Conservation (phyloP, 2,888 invertebrate genomes). For the Lingula anatina region DNA sequence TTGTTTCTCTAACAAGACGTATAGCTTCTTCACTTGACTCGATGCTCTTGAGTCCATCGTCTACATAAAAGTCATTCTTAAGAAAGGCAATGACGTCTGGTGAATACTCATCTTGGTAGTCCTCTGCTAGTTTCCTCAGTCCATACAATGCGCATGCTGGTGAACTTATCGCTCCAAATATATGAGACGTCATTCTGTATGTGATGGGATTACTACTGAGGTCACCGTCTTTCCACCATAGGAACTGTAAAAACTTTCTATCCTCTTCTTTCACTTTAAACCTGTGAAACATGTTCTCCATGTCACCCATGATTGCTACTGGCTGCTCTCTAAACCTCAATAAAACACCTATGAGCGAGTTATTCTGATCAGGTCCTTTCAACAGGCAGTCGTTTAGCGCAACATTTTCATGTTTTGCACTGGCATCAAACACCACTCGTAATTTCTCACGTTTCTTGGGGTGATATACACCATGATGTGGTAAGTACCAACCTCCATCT, state of each 20-base stretch:
- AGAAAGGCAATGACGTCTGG: neutral
- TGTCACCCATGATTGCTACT: conserved; percentile 5
- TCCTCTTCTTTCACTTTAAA: neutral
- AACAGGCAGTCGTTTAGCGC: conserved; percentile 2
- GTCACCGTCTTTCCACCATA: conserved; percentile 1
- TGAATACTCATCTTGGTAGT: neutral
- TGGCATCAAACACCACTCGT: conserved; percentile 4
- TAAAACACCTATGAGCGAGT: conserved; percentile 1
- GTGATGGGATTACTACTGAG: neutral
- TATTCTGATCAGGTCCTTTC: conserved; percentile 4
- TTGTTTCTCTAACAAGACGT: neutral
- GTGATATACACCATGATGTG: conserved; percentile 5
- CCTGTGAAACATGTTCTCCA: neutral
- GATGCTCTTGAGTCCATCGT: neutral
- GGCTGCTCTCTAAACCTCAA: conserved; percentile 1
- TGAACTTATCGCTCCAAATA: neutral
- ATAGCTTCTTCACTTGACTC: neutral
- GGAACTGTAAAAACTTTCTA: neutral
- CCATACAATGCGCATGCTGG: neutral
- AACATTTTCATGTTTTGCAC: neutral
- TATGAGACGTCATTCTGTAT: conserved; percentile 3
- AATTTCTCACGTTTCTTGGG: conserved; percentile 5
- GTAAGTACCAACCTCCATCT: conserved; percentile 5
- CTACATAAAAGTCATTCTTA: neutral
- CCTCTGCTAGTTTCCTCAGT: neutral